Percentiles rank a stretch among this genome's conserved stretches.
Conservation (phyloP, 2,113 vertebrate species). For the Sorex araneus region DNA sequence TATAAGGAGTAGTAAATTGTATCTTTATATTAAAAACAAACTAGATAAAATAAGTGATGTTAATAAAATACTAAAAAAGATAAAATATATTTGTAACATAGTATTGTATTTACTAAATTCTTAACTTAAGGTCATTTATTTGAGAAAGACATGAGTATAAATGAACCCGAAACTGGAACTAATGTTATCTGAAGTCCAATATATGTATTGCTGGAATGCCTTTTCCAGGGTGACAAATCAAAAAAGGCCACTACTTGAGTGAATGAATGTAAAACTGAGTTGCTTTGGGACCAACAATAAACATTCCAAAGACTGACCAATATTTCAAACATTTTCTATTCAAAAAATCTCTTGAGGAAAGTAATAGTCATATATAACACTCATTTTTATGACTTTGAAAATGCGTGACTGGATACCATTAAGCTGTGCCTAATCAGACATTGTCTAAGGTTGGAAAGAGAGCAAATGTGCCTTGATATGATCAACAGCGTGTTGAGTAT, state of each 20-base stretch:
- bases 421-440: constrained; percentile 47
- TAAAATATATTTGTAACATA: neutral
- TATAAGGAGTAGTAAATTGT: neutral
- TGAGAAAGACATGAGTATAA: neutral
- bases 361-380: constrained; percentile 24
- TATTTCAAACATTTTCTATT: constrained; percentile 9
- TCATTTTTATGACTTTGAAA: constrained; percentile 21
- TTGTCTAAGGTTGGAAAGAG: constrained; percentile 37
- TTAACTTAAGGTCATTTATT: neutral
- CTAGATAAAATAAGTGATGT: neutral
- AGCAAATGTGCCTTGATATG: constrained; percentile 37
- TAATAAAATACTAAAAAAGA: neutral
- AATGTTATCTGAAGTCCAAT: neutral
- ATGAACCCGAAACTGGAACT: neutral
- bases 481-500: constrained; percentile 12
- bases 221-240: neutral
- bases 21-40: neutral
- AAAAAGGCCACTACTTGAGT: neutral
- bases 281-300: neutral
- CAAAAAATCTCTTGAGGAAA: constrained; percentile 18
- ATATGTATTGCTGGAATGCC: neutral
- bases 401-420: constrained; percentile 18
- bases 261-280: neutral
- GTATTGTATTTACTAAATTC: neutral
- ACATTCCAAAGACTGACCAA: neutral